phyloP scores from a whole-genome alignment of 2,888 invertebrate species.

The Agriotes lineatus region DNA sequence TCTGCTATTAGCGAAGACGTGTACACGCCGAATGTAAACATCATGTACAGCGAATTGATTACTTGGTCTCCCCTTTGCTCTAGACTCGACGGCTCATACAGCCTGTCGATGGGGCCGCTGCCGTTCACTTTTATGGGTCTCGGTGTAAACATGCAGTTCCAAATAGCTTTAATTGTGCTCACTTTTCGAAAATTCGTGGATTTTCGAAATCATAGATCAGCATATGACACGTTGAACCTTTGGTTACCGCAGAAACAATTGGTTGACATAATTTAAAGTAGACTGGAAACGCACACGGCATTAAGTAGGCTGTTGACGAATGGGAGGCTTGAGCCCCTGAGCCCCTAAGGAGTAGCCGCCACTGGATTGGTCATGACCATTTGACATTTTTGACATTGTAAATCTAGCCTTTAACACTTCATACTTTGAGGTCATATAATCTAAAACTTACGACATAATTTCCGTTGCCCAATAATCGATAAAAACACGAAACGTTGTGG shows the following conservation, averaged over 20 bases:
- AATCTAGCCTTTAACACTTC: no score
- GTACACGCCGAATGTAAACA: constrained; percentile 79
- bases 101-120: constrained; percentile 71
- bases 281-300: no score
- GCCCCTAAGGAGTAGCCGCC: no score
- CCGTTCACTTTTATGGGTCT: constrained; percentile 79
- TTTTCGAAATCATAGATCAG: neutral
- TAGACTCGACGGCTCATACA: constrained; percentile 76
- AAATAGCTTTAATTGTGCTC: constrained; percentile 68
- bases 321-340: no score
- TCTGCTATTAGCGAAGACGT: constrained; percentile 81
- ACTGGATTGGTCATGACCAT: no score
- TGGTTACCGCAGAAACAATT: neutral
- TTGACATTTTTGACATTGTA: no score
- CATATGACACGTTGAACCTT: neutral
- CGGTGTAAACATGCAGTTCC: constrained; percentile 79
- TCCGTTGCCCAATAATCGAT: no score
- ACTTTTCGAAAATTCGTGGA: constrained; percentile 43
- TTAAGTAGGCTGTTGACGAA: no score
- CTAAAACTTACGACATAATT: no score
- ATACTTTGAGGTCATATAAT: no score
- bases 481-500: no score
- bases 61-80: constrained; percentile 83
- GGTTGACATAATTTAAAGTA: no score
- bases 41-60: constrained; percentile 72